Evolutionary conservation across 2,113 vertebrate species (phyloP).

Genomic region (Gorilla gorilla): DNA sequence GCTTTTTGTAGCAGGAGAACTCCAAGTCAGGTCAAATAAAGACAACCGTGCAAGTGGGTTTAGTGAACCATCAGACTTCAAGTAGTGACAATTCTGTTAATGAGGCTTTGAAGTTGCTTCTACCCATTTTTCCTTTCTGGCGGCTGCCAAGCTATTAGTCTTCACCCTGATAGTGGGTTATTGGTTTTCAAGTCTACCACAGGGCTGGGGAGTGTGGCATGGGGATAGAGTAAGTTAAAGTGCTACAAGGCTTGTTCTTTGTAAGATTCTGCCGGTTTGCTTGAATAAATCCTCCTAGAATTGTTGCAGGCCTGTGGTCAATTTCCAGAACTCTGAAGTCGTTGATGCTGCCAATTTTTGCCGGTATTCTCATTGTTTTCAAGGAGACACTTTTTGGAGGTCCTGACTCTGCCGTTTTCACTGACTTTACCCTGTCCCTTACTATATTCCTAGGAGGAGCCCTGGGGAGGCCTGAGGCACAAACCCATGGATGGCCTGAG

Average conservation of each 20-base stretch:
- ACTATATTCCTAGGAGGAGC: neutral
- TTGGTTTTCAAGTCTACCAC: neutral
- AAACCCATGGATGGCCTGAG: neutral
- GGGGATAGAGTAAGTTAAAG: neutral
- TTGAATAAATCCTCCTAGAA: neutral
- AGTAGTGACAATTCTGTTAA: accelerated
- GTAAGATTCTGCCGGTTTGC: neutral
- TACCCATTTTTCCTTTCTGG: accelerated
- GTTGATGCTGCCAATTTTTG: neutral
- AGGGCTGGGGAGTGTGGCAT: neutral
- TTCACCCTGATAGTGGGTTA: accelerated
- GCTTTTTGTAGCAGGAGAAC: neutral
- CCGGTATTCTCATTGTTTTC: neutral
- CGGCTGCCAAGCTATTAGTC: too few relatives aligned
- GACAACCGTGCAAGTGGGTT: neutral
- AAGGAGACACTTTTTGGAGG: neutral
- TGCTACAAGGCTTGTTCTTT: accelerated
- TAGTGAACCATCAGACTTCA: accelerated
- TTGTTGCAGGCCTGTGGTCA: neutral
- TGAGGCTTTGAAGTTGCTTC: neutral
- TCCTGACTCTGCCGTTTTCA: neutral
- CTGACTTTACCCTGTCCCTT: accelerated
- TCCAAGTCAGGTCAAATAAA: neutral
- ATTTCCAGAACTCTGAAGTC: neutral
- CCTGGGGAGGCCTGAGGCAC: neutral